Conservation (phyloP, 2,888 invertebrate genomes). For the Seira ritae region DNA sequence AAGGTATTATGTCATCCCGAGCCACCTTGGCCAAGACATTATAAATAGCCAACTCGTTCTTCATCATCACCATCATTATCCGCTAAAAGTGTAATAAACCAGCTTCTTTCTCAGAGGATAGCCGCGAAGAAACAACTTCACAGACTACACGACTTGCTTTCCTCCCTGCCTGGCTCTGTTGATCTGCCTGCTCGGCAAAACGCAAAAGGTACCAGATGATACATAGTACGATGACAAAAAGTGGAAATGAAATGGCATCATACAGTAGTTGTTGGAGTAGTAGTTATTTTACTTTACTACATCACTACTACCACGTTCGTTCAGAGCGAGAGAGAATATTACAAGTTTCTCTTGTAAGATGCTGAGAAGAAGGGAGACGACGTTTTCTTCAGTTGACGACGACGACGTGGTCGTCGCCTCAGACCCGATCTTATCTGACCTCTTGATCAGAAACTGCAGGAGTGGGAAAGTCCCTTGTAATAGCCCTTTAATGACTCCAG, state of each 20-base stretch:
- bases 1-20: no score
- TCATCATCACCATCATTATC: constrained; percentile 42
- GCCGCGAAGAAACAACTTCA: no score
- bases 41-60: no score
- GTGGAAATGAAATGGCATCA: constrained; percentile 52
- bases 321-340: no score
- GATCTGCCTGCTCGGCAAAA: neutral
- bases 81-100: constrained; percentile 61
- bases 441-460: constrained; percentile 64
- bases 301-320: neutral
- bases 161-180: no score
- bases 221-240: constrained; percentile 13
- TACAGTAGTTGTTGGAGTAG: constrained; percentile 17
- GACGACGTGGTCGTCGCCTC: constrained; percentile 70
- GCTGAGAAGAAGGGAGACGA: constrained; percentile 37
- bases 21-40: no score
- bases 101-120: constrained; percentile 31
- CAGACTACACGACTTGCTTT: no score
- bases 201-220: constrained; percentile 42
- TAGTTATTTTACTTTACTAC: constrained; percentile 38
- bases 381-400: constrained; percentile 54
- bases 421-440: constrained; percentile 73
- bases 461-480: constrained; percentile 73
- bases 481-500: constrained; percentile 73
- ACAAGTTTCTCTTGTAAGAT: no score